Conservation (phyloP, 2,797 vertebrate species). For the Chrysocyon brachyurus region DNA sequence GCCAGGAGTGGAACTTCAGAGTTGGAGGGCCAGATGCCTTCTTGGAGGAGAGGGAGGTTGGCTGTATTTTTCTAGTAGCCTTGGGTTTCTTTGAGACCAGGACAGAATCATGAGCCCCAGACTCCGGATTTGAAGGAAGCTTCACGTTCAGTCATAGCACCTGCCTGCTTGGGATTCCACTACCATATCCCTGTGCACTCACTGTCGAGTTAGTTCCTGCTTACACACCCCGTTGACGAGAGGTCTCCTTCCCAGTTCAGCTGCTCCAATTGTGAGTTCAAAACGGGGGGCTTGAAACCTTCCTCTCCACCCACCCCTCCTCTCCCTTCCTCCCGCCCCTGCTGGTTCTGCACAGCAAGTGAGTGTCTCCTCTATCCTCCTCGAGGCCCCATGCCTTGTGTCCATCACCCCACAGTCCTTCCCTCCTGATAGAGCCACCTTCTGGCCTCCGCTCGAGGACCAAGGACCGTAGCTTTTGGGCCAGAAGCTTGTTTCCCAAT, state of each 20-base stretch:
- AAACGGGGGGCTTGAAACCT: not conserved
- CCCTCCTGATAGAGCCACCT: not conserved
- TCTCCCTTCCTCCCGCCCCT: not conserved
- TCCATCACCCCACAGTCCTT: too few species aligned
- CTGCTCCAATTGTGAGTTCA: not conserved
- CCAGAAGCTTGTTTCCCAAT: accelerated
- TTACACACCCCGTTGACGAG: not conserved
- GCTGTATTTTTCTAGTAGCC: not conserved
- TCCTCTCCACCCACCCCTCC: not conserved
- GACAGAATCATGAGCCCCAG: not conserved
- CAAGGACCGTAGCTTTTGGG: accelerated
- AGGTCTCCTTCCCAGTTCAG: not conserved
- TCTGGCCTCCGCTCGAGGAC: accelerated
- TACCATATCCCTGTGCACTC: not conserved
- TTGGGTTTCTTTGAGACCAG: not conserved
- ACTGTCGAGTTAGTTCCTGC: not conserved
- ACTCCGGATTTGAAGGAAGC: not conserved
- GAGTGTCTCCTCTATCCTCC: not conserved
- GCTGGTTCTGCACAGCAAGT: not conserved
- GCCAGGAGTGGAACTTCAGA: conserved; percentile 46
- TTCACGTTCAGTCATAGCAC: not conserved
- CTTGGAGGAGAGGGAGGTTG: not conserved
- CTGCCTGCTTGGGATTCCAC: not conserved
- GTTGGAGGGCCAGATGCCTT: not conserved
- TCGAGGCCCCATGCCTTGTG: accelerated